Conservation (phyloP, 2,797 vertebrate species). For the Fundulus diaphanus region DNA sequence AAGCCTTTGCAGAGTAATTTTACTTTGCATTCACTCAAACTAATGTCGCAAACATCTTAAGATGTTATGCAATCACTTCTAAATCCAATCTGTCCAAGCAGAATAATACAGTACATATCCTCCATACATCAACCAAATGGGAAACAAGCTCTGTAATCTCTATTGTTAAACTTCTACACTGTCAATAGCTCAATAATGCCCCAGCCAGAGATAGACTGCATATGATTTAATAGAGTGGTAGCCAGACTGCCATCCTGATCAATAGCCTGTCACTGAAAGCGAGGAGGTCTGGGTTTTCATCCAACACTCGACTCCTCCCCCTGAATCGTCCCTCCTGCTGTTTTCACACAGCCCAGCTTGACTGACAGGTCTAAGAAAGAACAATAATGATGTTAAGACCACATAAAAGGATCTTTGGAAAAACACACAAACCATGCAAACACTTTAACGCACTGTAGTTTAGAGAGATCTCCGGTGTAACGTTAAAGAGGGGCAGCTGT, state of each 20-base stretch:
- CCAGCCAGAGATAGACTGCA: slow-evolving; percentile 46
- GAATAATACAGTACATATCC: slow-evolving; percentile 17
- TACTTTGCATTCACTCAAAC: slow-evolving; percentile 19
- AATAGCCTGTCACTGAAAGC: slow-evolving; percentile 67
- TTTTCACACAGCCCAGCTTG: slow-evolving; percentile 31
- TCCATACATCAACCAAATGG: slow-evolving; percentile 26
- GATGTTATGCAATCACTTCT: slow-evolving; percentile 17
- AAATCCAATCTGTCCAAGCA: slow-evolving; percentile 6
- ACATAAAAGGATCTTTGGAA: slow-evolving; percentile 20
- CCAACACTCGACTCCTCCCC: slow-evolving; percentile 42
- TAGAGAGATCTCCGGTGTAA: slow-evolving; percentile 3
- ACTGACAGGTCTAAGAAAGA: slow-evolving; percentile 36
- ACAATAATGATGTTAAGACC: slow-evolving; percentile 25
- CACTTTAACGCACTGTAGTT: background rate
- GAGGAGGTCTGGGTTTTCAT: slow-evolving; percentile 55
- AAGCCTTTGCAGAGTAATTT: background rate
- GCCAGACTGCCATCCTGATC: slow-evolving; percentile 67
- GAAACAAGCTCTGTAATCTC: slow-evolving; percentile 40
- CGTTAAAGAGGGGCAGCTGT: slow-evolving; percentile 21
- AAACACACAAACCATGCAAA: background rate
- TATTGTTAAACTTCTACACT: slow-evolving; percentile 51
- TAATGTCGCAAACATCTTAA: slow-evolving; percentile 15
- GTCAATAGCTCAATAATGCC: slow-evolving; percentile 61
- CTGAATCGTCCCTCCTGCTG: slow-evolving; percentile 7
- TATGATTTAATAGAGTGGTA: slow-evolving; percentile 72